Base-by-base conservation (phyloP, 1,140 invertebrate genomes). In the Hermetia illucens region DNA sequence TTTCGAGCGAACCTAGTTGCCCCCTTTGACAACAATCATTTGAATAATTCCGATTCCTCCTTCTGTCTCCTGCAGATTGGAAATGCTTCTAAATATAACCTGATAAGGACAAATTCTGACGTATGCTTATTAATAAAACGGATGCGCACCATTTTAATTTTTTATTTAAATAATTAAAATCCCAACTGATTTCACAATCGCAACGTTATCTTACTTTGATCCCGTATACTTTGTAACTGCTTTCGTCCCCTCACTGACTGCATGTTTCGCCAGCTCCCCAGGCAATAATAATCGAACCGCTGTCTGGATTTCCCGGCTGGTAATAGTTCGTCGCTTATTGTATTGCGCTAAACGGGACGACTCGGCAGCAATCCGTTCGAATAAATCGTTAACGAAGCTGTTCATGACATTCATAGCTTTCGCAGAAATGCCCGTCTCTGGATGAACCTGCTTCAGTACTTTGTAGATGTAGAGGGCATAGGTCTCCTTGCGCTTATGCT, bases 391-490 rank as follows among this genome's bases (percentile, higher is more conserved):
- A 21, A 77, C 72, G 51, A 81, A 80, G 30, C 61, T 68, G 51
- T 70, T 70, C 68, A 73, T 72, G 48, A 73, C 71, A 19, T 62
- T 69, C 69, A 71, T 73, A 1, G 70, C 69, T 49, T 73, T 72
- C 30, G 58, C 62, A 10, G 73, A 77, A 25, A 82, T 72, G 21
- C 77, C 75, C 39, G 72, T 78, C 49, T 79, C 61, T 2, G 74
- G 74, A 52, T 79, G 74, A 5, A 79, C 76, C 51, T 78, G 74
- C 46, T 78, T 76, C 49, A 84, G 48, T 12, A 83, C 65, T 48
- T 79, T 81, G 60, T 74, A 75, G 43, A 75, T 76, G 57, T 81
- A 82, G 37, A 76, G 74, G 0, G 69, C 68, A 64, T 79, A 84
- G 40, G 65, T 72, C 50, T 81, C 71, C 63, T 74, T 77, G 35